These are phyloP conservation scores for Aporophyla nigra DNA, from an alignment of 2,888 invertebrate species.

Conservation along the genomic window DNA sequence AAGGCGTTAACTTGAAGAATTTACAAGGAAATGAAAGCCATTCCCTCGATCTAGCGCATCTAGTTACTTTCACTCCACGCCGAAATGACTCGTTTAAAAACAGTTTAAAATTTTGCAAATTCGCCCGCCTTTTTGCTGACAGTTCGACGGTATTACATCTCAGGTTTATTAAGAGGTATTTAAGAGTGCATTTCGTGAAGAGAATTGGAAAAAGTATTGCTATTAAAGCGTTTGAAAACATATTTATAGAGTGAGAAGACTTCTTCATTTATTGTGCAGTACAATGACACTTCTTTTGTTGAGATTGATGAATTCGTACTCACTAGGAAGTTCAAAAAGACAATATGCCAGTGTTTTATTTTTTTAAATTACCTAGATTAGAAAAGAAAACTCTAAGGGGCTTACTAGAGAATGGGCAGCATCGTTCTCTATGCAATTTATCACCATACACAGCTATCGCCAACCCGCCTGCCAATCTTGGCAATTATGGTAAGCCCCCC, in stretches of 20 bases:
- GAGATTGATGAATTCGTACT: not conserved
- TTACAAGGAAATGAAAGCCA: constrained; percentile 58
- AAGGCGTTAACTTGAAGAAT: constrained; percentile 52
- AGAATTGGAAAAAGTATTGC: constrained; percentile 35
- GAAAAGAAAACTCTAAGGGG: too few species aligned
- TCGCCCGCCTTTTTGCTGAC: constrained; percentile 46
- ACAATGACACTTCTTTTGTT: not conserved
- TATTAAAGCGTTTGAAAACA: constrained; percentile 2
- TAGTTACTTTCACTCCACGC: constrained; percentile 36
- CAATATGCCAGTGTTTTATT: not conserved
- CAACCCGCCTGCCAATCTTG: too few species aligned
- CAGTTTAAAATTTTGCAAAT: constrained; percentile 73
- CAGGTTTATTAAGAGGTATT: constrained; percentile 26
- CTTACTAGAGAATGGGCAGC: too few species aligned
- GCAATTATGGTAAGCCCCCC: too few species aligned
- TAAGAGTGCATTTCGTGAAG: constrained; percentile 17
- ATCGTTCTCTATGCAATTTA: too few species aligned
- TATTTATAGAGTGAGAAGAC: not conserved
- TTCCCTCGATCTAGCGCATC: constrained; percentile 48
- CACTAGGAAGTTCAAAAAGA: not conserved
- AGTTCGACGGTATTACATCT: constrained; percentile 32
- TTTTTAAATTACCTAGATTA: too few species aligned
- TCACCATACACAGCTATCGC: too few species aligned
- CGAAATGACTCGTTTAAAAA: constrained; percentile 64
- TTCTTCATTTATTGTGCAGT: not conserved